Conservation (phyloP, 2,113 vertebrate genomes). For the Speoplatyrhinus poulsoni region DNA sequence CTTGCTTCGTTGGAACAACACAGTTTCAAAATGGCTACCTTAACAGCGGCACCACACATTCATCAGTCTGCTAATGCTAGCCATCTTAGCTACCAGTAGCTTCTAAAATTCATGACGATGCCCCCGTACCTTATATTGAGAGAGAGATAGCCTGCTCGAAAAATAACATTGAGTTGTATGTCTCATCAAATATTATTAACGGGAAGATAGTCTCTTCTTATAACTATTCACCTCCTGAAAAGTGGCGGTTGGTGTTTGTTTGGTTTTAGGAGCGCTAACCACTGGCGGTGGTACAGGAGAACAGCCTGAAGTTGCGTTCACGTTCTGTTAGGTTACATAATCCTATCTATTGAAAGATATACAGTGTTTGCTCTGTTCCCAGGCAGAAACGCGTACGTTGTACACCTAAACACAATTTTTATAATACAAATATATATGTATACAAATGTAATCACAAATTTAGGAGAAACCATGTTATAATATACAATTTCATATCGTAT, state of each 20-base stretch:
- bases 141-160: not conserved
- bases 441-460: too few relatives aligned
- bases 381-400: too few relatives aligned
- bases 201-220: not conserved
- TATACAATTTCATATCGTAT: too few relatives aligned
- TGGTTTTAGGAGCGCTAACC: conserved; percentile 72
- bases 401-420: too few relatives aligned
- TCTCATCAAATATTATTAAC: not conserved
- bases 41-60: conserved; percentile 74
- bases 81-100: conserved; percentile 45
- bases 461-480: too few relatives aligned
- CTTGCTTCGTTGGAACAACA: conserved; percentile 74
- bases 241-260: conserved; percentile 64
- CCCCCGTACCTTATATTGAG: conserved; percentile 23
- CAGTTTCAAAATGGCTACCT: conserved; percentile 82
- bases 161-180: not conserved
- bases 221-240: conserved; percentile 15
- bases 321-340: conserved; percentile 43
- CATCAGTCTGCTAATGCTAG: conserved; percentile 68
- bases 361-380: too few relatives aligned
- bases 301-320: conserved; percentile 59
- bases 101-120: conserved; percentile 52
- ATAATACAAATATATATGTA: too few relatives aligned
- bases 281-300: conserved; percentile 64
- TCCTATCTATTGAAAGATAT: not conserved